Conservation (phyloP, 2,797 vertebrate genomes). For the Hafferia zeledoni region DNA sequence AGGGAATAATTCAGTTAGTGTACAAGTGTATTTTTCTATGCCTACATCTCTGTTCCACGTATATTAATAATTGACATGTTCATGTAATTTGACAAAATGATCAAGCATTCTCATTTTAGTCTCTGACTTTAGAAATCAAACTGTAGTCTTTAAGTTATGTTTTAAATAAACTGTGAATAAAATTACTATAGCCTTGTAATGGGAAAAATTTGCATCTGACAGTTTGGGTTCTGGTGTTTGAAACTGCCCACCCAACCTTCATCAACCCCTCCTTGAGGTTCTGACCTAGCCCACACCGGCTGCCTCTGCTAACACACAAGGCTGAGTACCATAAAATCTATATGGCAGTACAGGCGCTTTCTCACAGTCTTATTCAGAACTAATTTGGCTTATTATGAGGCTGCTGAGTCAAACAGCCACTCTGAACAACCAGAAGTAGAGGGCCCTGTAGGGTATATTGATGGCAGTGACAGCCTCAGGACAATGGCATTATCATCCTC, state of each 20-base stretch:
- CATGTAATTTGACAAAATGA: slow-evolving; percentile 51
- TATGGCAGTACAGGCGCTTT: neutral
- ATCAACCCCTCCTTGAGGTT: neutral
- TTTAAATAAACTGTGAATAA: slow-evolving; percentile 38
- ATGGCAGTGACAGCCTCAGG: neutral
- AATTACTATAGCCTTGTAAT: neutral
- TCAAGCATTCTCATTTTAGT: slow-evolving; percentile 1
- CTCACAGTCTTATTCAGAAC: neutral
- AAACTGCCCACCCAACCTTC: neutral
- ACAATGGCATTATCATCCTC: neutral
- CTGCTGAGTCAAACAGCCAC: neutral
- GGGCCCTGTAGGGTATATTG: neutral
- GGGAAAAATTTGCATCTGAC: neutral
- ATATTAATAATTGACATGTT: slow-evolving; percentile 45
- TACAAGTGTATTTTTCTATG: slow-evolving; percentile 35
- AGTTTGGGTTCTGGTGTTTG: neutral
- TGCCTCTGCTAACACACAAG: neutral
- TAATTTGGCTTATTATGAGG: neutral
- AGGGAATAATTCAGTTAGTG: slow-evolving; percentile 23
- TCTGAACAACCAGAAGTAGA: neutral
- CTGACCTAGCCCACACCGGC: neutral
- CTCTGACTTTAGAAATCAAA: slow-evolving; percentile 19
- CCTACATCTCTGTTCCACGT: neutral
- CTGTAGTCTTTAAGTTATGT: neutral
- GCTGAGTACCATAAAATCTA: neutral